Base-by-base conservation (phyloP, 2,797 vertebrate genomes). In the Alectoris magna region DNA sequence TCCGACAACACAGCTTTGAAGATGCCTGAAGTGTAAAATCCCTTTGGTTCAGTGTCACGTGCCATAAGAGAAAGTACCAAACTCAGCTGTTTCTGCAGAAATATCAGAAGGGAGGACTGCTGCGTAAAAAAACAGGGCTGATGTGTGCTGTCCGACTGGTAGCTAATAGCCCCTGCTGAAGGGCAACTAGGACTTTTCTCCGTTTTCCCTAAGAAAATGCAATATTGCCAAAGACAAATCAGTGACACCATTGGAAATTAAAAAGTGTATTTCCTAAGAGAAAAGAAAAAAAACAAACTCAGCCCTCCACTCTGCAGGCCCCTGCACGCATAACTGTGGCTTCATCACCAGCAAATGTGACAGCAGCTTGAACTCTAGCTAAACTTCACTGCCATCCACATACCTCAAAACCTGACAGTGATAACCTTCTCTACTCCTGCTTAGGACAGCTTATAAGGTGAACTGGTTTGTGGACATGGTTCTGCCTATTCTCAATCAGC, bases 351-450 rank as follows among this genome's bases (percentile, higher is more conserved):
- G 75, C 51, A 38, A 84, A 76, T 66, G 2, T 1, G 6, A 88
- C 71, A 88, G 74, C 48, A 76, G 29, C 79, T 55, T 91, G 87
- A 91, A 70, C 62, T n/a, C 53, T 23, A 90, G 26, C 68, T 71
- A 62, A 95, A 86, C 80, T 84, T 84, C 49, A 51, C 60, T 84
- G 89, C 92, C 53, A 62, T 49, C 26, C 44, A 86, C 71, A 71
- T 80, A 91, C 90, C 77, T 87, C 53, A 58, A 63, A 87, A 71
- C n/a, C 85, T 77, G 75, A 34, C 58, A 84, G 58, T 18, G 83
- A 84, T 60, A 95, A 95, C 69, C 80, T 86, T 56, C 74, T 84
- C 66, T 31, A 58, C 51, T 88, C 19, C 48, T 15, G 70, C 51
- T 62, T 71, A 80, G 77, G 83, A 84, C 74, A 77, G 71, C 70